These are phyloP conservation scores for Trisateles emortualis DNA, from an alignment of 2,888 invertebrate species.

Conservation along the genomic window DNA sequence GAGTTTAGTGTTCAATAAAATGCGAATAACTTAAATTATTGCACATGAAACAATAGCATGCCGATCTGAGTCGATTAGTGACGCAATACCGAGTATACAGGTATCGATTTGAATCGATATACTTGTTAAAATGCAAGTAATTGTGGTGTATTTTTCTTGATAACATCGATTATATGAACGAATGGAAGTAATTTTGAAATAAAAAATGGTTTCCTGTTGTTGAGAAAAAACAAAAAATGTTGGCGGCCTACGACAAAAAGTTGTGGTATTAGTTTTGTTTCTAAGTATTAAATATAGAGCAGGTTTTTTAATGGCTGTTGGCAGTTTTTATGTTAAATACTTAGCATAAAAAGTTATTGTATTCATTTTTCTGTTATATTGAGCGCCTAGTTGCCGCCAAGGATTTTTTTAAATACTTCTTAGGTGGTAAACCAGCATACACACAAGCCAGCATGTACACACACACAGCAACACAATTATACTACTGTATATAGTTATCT, in stretches of 20 bases:
- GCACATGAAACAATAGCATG: conserved; percentile 63
- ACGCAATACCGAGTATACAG: conserved; percentile 58
- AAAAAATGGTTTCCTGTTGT: conserved; percentile 18
- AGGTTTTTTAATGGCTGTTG: neutral
- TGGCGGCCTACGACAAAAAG: conserved; percentile 3
- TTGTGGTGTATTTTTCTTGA: conserved; percentile 49
- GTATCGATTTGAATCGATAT: conserved; percentile 60
- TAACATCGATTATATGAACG: conserved; percentile 47
- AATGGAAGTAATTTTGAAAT: conserved; percentile 29
- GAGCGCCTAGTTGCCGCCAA: too few relatives aligned
- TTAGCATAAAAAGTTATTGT: too few relatives aligned
- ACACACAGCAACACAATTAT: too few relatives aligned
- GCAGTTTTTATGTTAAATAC: neutral
- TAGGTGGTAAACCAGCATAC: too few relatives aligned
- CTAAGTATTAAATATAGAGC: neutral
- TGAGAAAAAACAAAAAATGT: conserved; percentile 1
- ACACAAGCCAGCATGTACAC: too few relatives aligned
- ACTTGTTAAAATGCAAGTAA: conserved; percentile 58
- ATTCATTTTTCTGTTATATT: too few relatives aligned
- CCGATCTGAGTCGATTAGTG: conserved; percentile 69
- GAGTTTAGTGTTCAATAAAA: conserved; percentile 39
- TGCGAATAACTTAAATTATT: conserved; percentile 39
- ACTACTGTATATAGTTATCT: too few relatives aligned
- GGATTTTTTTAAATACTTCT: too few relatives aligned
- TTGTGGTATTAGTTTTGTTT: neutral